Evolutionary conservation across 2,888 invertebrate genomes (phyloP), one percentile per base, ranked within the genome.

Genomic region (Eupithecia abbreviata): DNA sequence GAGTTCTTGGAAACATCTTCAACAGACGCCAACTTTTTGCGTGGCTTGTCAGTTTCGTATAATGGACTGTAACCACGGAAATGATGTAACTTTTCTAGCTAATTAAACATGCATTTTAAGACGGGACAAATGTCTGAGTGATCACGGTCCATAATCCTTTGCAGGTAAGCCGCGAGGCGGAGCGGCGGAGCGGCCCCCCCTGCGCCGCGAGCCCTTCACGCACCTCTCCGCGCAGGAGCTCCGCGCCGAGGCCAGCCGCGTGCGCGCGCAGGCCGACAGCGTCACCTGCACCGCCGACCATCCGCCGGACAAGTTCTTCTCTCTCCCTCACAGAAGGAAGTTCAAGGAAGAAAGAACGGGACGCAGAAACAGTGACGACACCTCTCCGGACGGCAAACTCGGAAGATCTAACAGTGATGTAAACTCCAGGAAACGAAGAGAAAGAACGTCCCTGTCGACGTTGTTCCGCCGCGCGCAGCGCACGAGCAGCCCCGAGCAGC

Each of bases 191-290:
- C 89, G 90, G 84, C 83, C 88, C 49, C 86, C 91, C 43, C 82
- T 86, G 68, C 90, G 95, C 84, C 94, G 92, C 82, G 94, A 95
- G 84, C 96, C 97, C 79, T 96, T 97, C 83, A 96, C 96, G 15
- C 96, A 97, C 85, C 94, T 96, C 62, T 97, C 97, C 76, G 96
- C 97, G 87, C 95, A 97, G 86, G 96, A 97, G 87, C 95, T 98
- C 71, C 97, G 97, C 71, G 96, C 97, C 86, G 98, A 98, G 94
- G 97, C 97, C 49, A 97, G 97, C 80, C 95, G 96, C 86, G 97
- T 98, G 51, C 92, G 97, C 72, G 96, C 96, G 43, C 97, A 98
- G 90, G 97, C 97, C 0, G 96, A 96, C 82, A 96, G 96, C 86
- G 95, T 97, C 80, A 96, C 96, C 76, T 97, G 97, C 88, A 96